These are phyloP conservation scores for Brachyhypopomus occidentalis DNA, from an alignment of 2,113 vertebrate species.

Conservation along the genomic window DNA sequence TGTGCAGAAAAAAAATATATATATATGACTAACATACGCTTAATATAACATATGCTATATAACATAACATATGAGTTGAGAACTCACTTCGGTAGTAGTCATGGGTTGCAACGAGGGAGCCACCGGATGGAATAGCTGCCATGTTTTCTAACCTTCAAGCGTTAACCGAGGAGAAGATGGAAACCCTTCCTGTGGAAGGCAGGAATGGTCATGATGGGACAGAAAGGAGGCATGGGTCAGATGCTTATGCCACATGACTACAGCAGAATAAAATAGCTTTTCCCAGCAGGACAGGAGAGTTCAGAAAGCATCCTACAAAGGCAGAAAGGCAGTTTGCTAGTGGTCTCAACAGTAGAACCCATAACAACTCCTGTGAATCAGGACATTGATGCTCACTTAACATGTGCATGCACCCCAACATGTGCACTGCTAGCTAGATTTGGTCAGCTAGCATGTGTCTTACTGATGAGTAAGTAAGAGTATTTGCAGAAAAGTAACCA, in stretches of 20 bases:
- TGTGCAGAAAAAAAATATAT: no score
- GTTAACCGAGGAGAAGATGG: constrained; percentile 59
- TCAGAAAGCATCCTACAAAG: background rate
- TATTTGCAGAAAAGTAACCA: background rate
- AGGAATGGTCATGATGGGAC: background rate
- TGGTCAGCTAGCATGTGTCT: no score
- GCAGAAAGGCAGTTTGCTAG: constrained; percentile 2
- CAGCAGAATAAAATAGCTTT: background rate
- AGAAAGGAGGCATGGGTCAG: background rate
- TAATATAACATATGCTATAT: no score
- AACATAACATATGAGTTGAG: no score
- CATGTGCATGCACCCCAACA: no score
- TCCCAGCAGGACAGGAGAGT: background rate
- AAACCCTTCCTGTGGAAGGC: constrained; percentile 45
- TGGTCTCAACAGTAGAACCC: background rate
- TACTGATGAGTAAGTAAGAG: background rate
- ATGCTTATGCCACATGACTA: background rate
- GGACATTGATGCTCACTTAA: no score
- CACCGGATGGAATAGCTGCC: constrained; percentile 92
- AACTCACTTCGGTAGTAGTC: constrained; percentile 92
- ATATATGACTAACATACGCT: no score
- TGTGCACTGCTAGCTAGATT: no score
- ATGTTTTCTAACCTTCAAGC: constrained; percentile 73
- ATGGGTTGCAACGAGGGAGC: constrained; percentile 92
- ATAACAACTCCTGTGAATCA: background rate